phyloP scores from a whole-genome alignment of 2,797 vertebrate genomes.

The Mareca penelope region DNA sequence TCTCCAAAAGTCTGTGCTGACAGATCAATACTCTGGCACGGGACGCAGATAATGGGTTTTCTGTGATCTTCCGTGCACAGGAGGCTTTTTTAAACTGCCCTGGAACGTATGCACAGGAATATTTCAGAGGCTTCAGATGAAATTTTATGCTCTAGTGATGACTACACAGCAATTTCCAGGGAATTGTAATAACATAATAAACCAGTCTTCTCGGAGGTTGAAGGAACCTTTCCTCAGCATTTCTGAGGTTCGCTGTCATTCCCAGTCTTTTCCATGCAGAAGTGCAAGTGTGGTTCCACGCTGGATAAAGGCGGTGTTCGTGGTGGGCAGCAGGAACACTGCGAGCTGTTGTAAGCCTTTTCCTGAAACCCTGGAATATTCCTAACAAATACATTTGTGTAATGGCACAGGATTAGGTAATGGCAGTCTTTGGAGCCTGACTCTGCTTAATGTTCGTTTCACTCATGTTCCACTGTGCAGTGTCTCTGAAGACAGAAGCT shows the following conservation, averaged over 20 bases:
- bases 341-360: slow-evolving; percentile 26
- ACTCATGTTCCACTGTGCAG: slow-evolving; percentile 15
- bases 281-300: slow-evolving; percentile 37
- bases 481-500: slow-evolving; percentile 55
- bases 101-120: background rate
- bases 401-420: slow-evolving; percentile 53
- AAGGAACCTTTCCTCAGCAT: slow-evolving; percentile 36
- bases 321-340: slow-evolving; percentile 22
- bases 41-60: background rate
- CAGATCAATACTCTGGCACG: background rate
- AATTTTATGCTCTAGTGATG: slow-evolving; percentile 44
- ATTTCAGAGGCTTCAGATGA: slow-evolving; percentile 38
- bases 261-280: slow-evolving; percentile 42
- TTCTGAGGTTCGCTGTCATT: slow-evolving; percentile 39
- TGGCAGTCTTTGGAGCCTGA: slow-evolving; percentile 42
- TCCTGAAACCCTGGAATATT: slow-evolving; percentile 66
- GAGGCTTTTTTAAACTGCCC: background rate
- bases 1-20: background rate
- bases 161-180: slow-evolving; percentile 54
- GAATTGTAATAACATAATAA: slow-evolving; percentile 59
- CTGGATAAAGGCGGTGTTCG: background rate
- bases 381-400: slow-evolving; percentile 11
- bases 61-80: background rate
- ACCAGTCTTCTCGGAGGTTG: slow-evolving; percentile 20
- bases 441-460: slow-evolving; percentile 59